Percentiles rank a stretch among this genome's conserved stretches.
Conservation (phyloP, 1,140 invertebrate species). For the Drosophila athabasca region DNA sequence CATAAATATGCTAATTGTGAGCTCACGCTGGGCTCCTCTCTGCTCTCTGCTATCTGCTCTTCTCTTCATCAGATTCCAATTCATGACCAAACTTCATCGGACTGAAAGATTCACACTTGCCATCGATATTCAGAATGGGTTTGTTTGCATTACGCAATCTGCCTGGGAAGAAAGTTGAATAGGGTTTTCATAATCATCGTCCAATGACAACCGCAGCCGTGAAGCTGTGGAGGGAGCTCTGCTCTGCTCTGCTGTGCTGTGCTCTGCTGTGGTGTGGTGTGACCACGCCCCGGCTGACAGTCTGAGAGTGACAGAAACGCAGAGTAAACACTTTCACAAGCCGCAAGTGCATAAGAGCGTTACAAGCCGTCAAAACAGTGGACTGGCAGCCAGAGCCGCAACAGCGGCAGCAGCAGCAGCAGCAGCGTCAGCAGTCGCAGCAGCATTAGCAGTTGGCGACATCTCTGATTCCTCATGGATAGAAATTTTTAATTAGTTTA, state of each 20-base stretch:
- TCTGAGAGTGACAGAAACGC: constrained; percentile 45
- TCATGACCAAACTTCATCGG: constrained; percentile 7
- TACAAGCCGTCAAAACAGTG: constrained; percentile 39
- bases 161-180: constrained; percentile 70
- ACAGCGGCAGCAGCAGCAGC: constrained; percentile 8
- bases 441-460: constrained; percentile 19
- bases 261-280: neutral
- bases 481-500: constrained; percentile 67
- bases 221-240: constrained; percentile 7
- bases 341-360: constrained; percentile 54
- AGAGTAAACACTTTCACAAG: constrained; percentile 65
- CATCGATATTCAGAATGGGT: constrained; percentile 58
- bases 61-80: constrained; percentile 7
- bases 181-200: constrained; percentile 41
- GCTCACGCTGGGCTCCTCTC: constrained; percentile 44
- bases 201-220: constrained; percentile 17
- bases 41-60: neutral
- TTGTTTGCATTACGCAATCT: constrained; percentile 59
- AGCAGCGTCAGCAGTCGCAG: constrained; percentile 1
- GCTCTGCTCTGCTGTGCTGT: neutral
- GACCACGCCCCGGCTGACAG: neutral
- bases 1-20: constrained; percentile 77
- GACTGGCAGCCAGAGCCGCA: constrained; percentile 18
- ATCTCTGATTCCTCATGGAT: constrained; percentile 23
- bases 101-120: constrained; percentile 18